These are phyloP conservation scores for Glaucomys volans DNA, from an alignment of 2,113 vertebrate species.

Conservation along the genomic window DNA sequence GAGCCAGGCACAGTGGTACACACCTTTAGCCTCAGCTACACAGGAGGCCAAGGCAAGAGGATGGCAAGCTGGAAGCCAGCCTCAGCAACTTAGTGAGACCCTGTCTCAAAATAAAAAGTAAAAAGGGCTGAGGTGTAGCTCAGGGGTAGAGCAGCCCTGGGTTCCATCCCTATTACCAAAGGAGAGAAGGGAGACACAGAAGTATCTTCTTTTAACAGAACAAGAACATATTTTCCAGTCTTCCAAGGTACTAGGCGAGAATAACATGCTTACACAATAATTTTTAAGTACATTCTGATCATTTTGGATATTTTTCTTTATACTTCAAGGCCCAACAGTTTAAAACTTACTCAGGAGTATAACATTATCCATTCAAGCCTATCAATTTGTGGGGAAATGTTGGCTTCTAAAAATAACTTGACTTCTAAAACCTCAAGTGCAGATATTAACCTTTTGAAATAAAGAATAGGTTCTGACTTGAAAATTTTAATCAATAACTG, in stretches of 20 bases:
- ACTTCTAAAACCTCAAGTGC: slow-evolving; percentile 7
- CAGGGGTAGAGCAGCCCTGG: no score
- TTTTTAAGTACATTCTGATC: not conserved
- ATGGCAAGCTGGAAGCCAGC: no score
- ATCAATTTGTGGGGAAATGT: not conserved
- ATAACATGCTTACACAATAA: not conserved
- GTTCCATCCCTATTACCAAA: no score
- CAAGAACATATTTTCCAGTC: not conserved
- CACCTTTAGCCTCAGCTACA: no score
- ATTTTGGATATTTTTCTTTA: slow-evolving; percentile 20
- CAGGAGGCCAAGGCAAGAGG: no score
- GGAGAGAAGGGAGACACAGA: not conserved
- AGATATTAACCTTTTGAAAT: slow-evolving; percentile 26
- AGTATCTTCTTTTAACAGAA: not conserved
- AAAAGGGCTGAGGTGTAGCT: no score
- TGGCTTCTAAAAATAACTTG: not conserved
- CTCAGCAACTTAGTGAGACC: no score
- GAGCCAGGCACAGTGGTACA: no score
- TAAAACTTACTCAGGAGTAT: not conserved
- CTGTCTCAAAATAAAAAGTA: no score
- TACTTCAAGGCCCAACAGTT: not conserved
- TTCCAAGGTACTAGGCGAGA: not conserved
- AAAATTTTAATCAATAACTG: not conserved
- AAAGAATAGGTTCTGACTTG: slow-evolving; percentile 20
- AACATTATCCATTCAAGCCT: not conserved